A percentile compares a stretch with the other conserved stretches of the same genome.
Conservation (phyloP, 2,113 vertebrate genomes). For the Indicator indicator region DNA sequence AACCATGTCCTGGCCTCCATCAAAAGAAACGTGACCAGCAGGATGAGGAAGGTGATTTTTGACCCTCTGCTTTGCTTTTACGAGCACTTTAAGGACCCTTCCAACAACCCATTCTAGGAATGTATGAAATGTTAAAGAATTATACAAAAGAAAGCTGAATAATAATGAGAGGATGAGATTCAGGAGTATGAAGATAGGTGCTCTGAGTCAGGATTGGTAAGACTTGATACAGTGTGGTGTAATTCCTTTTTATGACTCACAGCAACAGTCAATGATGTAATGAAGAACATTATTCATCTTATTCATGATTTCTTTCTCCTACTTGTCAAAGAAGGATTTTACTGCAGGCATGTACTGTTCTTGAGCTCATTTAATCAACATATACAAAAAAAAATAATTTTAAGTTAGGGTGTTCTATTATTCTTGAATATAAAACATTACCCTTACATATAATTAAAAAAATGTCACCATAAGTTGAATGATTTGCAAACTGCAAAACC, state of each 20-base stretch:
- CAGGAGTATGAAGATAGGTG: background rate
- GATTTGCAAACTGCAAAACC: background rate
- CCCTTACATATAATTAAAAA: background rate
- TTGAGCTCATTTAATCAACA: background rate
- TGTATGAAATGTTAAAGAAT: background rate
- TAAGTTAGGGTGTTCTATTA: background rate
- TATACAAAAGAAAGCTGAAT: background rate
- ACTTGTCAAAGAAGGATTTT: background rate
- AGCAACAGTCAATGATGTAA: background rate
- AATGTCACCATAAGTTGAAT: background rate
- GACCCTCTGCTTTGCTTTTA: too few relatives aligned
- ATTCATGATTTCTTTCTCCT: background rate
- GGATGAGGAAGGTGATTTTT: too few relatives aligned
- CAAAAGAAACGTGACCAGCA: too few relatives aligned
- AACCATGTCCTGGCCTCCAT: too few relatives aligned
- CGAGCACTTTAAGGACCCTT: too few relatives aligned
- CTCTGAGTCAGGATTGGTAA: background rate
- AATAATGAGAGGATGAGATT: background rate
- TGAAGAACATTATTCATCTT: background rate
- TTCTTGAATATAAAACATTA: background rate
- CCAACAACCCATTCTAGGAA: too few relatives aligned
- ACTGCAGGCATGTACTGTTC: background rate
- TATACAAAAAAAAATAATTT: background rate
- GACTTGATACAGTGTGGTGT: rapidly evolving
- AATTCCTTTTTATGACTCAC: background rate